Percentiles rank a stretch among this genome's conserved stretches.
phyloP scores from a whole-genome alignment of 1,140 invertebrate genomes.

The Cyrtorhinus lividipennis region DNA sequence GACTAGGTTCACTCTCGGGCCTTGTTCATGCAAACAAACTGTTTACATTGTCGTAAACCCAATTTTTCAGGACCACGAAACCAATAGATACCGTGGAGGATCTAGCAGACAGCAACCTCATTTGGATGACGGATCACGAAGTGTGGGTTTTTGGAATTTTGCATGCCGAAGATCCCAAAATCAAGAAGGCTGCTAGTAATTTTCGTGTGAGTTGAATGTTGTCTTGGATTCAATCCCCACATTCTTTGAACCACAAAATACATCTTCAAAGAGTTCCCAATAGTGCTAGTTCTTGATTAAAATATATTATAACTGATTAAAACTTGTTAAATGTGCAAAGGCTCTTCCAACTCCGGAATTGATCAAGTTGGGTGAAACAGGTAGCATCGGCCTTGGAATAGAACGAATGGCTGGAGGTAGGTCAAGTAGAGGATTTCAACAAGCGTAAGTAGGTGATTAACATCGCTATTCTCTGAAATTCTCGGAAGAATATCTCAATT shows the following conservation, averaged over 20 bases:
- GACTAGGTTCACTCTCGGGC: neutral
- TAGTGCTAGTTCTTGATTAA: neutral
- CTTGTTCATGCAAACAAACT: no score
- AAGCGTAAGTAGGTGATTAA: no score
- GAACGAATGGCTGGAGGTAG: neutral
- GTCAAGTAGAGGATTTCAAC: no score
- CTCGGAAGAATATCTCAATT: no score
- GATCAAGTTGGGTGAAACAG: neutral
- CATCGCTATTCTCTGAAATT: no score
- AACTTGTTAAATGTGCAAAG: no score
- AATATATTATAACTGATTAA: no score
- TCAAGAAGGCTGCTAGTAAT: neutral
- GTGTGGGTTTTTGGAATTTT: neutral
- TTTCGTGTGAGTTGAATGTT: neutral
- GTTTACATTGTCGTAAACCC: no score
- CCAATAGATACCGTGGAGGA: neutral
- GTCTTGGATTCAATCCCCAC: no score
- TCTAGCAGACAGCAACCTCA: neutral
- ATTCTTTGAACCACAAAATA: no score
- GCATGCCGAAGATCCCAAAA: neutral
- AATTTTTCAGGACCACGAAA: neutral
- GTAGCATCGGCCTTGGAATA: neutral
- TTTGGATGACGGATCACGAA: slow-evolving; percentile 3
- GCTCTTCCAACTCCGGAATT: neutral
- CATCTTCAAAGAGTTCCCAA: no score